Conservation (phyloP, 2,113 vertebrate genomes). For the Dipodomys spectabilis region DNA sequence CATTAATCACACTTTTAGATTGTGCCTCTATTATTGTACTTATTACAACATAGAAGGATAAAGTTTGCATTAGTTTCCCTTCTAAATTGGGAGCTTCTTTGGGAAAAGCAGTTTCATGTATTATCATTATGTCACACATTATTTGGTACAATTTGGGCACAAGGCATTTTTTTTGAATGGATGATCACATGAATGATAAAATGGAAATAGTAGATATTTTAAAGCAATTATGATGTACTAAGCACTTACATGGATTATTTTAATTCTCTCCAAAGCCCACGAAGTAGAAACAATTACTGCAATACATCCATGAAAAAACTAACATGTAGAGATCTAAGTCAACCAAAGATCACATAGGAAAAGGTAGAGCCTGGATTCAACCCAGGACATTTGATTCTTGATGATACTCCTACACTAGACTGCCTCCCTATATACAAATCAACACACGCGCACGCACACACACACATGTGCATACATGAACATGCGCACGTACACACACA, state of each 20-base stretch:
- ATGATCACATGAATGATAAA: constrained; percentile 17
- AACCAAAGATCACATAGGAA: constrained; percentile 42
- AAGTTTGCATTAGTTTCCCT: neutral
- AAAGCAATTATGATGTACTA: neutral
- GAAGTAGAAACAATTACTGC: neutral
- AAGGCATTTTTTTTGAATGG: constrained; percentile 42
- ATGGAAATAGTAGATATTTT: constrained; percentile 29
- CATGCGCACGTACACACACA: too few species aligned
- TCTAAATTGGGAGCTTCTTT: neutral
- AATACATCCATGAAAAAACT: constrained; percentile 43
- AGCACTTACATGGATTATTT: constrained; percentile 42
- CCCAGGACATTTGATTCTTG: neutral
- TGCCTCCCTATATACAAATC: neutral
- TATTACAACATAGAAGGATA: neutral
- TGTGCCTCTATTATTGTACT: neutral
- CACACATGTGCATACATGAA: too few species aligned
- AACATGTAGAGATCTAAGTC: constrained; percentile 48
- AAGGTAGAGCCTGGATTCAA: neutral
- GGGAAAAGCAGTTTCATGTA: constrained; percentile 8
- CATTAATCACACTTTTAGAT: neutral
- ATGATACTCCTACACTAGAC: neutral
- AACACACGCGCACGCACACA: too few species aligned
- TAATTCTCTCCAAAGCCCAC: constrained; percentile 46
- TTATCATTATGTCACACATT: neutral
- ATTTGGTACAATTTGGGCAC: constrained; percentile 1